phyloP scores from a whole-genome alignment of 1,140 invertebrate species.

The Lordiphosa collinella region DNA sequence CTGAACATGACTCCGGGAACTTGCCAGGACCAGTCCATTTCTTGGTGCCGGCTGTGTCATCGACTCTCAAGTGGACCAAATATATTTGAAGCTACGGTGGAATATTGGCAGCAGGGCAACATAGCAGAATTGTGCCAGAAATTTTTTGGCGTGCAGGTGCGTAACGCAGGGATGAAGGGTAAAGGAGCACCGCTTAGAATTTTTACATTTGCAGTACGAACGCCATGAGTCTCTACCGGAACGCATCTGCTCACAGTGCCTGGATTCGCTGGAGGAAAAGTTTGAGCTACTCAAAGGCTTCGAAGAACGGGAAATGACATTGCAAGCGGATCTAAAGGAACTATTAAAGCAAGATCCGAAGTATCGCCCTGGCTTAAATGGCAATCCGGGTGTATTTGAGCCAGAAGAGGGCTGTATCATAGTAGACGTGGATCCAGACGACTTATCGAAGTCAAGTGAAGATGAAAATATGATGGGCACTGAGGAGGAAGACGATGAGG shows the following conservation, averaged over 20 bases:
- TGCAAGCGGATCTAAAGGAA: no score
- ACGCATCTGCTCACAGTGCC: no score
- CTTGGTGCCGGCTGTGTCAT: conserved; percentile 46
- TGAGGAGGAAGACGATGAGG: conserved; percentile 8
- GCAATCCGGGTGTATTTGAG: no score
- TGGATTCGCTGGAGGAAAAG: no score
- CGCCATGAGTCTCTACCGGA: no score
- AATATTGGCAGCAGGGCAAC: conserved; percentile 19
- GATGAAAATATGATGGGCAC: conserved; percentile 38
- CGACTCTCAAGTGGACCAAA: conserved; percentile 20
- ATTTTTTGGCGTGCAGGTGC: conserved; percentile 32
- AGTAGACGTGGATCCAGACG: conserved; percentile 84
- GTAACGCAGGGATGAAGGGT: neutral
- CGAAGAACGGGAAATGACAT: no score
- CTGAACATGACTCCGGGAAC: no score
- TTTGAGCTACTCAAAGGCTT: no score
- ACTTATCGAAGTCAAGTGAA: conserved; percentile 50
- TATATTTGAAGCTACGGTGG: conserved; percentile 35
- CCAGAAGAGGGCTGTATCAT: conserved; percentile 83
- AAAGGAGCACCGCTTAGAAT: neutral
- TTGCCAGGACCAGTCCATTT: no score
- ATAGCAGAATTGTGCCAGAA: conserved; percentile 39
- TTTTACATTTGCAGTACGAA: conserved; percentile 52
- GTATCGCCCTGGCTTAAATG: no score
- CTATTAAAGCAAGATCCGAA: no score